phyloP scores from a whole-genome alignment of 1,140 invertebrate genomes.

The Hycleus cichorii region DNA sequence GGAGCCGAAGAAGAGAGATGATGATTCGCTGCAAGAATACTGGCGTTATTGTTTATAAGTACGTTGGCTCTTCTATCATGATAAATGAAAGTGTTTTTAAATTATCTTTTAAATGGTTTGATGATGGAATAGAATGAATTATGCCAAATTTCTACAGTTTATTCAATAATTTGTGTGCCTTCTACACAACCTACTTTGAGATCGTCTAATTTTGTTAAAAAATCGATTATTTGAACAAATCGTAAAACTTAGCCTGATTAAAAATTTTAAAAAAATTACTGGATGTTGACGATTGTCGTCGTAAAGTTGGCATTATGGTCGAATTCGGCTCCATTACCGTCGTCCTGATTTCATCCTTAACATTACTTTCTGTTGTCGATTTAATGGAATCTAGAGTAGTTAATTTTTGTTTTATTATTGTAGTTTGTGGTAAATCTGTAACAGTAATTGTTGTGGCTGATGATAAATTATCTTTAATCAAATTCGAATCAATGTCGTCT shows the following conservation, averaged over 20 bases:
- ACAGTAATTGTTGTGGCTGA: slow-evolving; percentile 10
- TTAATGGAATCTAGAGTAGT: slow-evolving; percentile 36
- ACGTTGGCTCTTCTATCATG: too few species aligned
- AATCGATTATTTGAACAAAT: background rate
- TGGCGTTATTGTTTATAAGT: too few species aligned
- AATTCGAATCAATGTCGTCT: slow-evolving; percentile 21
- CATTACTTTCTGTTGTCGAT: slow-evolving; percentile 22
- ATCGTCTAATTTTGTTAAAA: background rate
- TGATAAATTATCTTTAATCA: slow-evolving; percentile 11
- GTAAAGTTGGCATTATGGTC: background rate
- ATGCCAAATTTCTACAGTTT: background rate
- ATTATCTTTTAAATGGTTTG: background rate
- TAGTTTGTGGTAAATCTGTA: background rate
- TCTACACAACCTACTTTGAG: background rate
- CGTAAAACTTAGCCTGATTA: slow-evolving; percentile 5
- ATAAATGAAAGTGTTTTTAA: background rate
- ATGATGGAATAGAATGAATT: background rate
- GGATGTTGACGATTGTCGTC: background rate
- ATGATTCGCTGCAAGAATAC: too few species aligned
- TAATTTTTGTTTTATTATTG: slow-evolving; percentile 25
- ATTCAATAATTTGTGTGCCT: background rate
- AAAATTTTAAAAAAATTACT: slow-evolving; percentile 8
- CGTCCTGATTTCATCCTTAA: slow-evolving; percentile 40
- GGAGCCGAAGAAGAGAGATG: too few species aligned
- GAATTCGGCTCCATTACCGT: slow-evolving; percentile 44